Evolutionary conservation across 2,888 invertebrate genomes (phyloP).

Genomic region (Phengaris arion): DNA sequence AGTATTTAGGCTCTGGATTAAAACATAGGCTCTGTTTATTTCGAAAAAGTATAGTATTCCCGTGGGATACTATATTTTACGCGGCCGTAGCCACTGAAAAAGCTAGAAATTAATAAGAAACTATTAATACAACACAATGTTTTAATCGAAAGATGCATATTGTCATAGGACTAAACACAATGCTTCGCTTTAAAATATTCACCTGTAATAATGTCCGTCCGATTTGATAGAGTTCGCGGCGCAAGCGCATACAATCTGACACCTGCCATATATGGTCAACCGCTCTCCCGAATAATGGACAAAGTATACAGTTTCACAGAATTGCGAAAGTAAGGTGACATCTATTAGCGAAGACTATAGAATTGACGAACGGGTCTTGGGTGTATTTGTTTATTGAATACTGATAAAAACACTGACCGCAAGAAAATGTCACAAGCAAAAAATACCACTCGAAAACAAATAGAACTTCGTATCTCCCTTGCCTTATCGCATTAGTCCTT

Average conservation of each 20-base stretch:
- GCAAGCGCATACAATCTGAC: conserved; percentile 49
- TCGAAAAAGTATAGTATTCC: too few species aligned
- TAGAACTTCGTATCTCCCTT: too few species aligned
- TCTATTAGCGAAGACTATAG: not conserved
- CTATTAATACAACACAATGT: too few species aligned
- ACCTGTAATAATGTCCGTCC: not conserved
- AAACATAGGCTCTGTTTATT: too few species aligned
- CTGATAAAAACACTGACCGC: not conserved
- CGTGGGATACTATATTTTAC: too few species aligned
- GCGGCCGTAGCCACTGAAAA: too few species aligned
- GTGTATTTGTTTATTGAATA: not conserved
- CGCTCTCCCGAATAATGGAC: conserved; percentile 35
- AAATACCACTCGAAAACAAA: too few species aligned
- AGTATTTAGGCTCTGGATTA: too few species aligned
- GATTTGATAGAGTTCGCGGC: conserved; percentile 26
- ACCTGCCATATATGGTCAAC: conserved; percentile 50
- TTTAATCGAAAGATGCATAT: not conserved
- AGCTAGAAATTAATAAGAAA: too few species aligned
- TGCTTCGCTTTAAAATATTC: not conserved
- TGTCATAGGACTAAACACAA: not conserved
- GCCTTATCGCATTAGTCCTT: too few species aligned
- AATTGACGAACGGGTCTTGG: not conserved
- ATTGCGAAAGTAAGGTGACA: conserved; percentile 13
- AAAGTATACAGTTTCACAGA: conserved; percentile 35
- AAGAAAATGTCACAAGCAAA: too few species aligned